Base-by-base conservation (phyloP, 2,797 vertebrate genomes). In the Coracias cyanogaster region DNA sequence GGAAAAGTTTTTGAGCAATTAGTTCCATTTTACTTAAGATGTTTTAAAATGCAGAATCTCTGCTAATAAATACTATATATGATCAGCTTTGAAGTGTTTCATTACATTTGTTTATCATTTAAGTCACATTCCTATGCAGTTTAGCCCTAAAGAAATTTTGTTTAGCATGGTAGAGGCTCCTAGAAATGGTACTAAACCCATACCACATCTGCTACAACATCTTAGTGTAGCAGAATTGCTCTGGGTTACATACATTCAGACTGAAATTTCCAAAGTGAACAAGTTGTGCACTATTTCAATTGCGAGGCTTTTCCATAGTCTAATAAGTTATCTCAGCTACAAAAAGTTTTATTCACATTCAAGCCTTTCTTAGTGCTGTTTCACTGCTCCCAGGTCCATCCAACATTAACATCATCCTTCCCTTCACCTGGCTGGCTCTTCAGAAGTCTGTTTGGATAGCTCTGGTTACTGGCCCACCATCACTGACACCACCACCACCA, bases 1-100 rank as follows among this genome's bases (percentile, higher is more conserved):
- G 82, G 84, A 89, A 96, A 95, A 89, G 45, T 3, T 96, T 96
- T 94, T 92, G 33, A 94, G 71, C 77, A 94, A 94, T 95, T 93
- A 93, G 55, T 89, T 86, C 80, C 54, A 57, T 90, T 96, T 91
- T 90, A 85, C 60, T 71, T 70, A 46, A 64, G 26, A 24, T 48
- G 51, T 60, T 90, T 86, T 57, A 84, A 89, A 95, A 92, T 69
- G 55, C 64, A 89, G 51, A 96, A 90, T 90, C 45, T 94, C n/a
- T 69, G 41, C 39, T 96, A 95, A 94, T 97, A 96, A 90, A 94
- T 97, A 82, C 82, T 90, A 52, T 29, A 71, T 31, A 8, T 86
- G 74, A 96, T 89, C 73, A 79, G 77, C 94, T 96, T 91, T 94
- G 84, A 96, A 94, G 52, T 46, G 65, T 95, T 71, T 78, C 10